Evolutionary conservation across 2,113 vertebrate genomes (phyloP).

Genomic region (Nyctibius bracteatus): DNA sequence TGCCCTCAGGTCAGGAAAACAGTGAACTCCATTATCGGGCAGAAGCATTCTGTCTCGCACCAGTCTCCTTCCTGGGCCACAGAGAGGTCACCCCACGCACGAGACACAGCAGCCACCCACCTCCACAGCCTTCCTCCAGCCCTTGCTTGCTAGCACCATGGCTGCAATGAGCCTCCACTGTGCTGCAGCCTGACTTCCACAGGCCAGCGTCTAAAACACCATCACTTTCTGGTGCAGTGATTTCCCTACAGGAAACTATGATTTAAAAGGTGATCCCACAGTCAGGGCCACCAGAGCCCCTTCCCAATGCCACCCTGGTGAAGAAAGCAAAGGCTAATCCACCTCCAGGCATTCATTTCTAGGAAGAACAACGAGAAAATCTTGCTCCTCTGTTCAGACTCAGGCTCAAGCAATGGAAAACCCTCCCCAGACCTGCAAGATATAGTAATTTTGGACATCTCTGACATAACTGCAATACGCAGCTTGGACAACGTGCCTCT

Average conservation of each 20-base stretch:
- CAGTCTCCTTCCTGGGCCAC: slow-evolving; percentile 1
- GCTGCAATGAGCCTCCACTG: neutral
- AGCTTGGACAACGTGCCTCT: neutral
- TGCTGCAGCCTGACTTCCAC: neutral
- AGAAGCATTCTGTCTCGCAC: slow-evolving; percentile 13
- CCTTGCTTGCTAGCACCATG: neutral
- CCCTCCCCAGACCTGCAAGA: neutral
- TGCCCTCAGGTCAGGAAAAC: slow-evolving; percentile 61
- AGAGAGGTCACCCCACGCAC: neutral
- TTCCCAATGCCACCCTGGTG: accelerated
- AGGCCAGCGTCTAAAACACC: neutral
- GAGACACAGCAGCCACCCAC: neutral
- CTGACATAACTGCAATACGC: neutral
- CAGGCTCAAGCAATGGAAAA: neutral
- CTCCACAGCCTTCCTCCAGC: neutral
- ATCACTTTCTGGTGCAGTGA: neutral
- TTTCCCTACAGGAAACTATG: accelerated
- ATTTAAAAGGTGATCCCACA: neutral
- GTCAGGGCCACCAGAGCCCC: neutral
- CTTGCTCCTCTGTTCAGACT: neutral
- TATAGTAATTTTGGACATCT: neutral
- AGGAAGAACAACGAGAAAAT: neutral
- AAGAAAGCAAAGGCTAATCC: neutral
- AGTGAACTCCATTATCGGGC: slow-evolving; percentile 34
- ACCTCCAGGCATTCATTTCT: neutral